These are phyloP conservation scores for Nesidiocoris tenuis DNA, from an alignment of 2,888 invertebrate genomes.

Conservation along the genomic window DNA sequence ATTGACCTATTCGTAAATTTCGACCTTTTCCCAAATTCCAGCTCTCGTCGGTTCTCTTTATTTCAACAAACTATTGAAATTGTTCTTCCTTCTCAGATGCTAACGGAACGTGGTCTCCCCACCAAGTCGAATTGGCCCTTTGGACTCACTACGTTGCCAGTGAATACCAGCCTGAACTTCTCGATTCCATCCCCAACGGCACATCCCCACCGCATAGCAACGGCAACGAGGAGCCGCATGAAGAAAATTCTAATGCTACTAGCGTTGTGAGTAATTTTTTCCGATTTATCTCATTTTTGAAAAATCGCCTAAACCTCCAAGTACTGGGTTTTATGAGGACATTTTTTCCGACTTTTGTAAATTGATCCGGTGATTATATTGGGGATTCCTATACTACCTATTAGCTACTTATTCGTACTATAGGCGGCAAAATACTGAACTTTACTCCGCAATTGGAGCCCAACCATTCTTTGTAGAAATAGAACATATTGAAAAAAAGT, in stretches of 20 bases:
- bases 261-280: conserved; percentile 43
- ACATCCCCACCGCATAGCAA: conserved; percentile 46
- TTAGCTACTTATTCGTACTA: no score
- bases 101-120: conserved; percentile 60
- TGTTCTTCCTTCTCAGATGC: conserved; percentile 53
- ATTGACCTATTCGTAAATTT: neutral
- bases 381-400: no score
- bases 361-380: no score
- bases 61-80: neutral
- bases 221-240: conserved; percentile 45
- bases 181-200: conserved; percentile 68
- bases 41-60: neutral
- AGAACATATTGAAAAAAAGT: no score
- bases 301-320: no score
- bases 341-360: neutral
- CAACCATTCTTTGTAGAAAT: no score
- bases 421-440: no score
- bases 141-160: conserved; percentile 91
- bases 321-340: no score
- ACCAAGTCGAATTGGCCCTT: conserved; percentile 82
- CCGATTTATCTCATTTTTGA: conserved; percentile 5
- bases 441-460: no score
- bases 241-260: conserved; percentile 46
- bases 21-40: neutral
- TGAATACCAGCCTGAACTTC: conserved; percentile 78